Percentiles rank a stretch among this genome's conserved stretches.
These are phyloP conservation scores for Etheostoma nigrum DNA, from an alignment of 2,797 vertebrate genomes.

Conservation along the genomic window DNA sequence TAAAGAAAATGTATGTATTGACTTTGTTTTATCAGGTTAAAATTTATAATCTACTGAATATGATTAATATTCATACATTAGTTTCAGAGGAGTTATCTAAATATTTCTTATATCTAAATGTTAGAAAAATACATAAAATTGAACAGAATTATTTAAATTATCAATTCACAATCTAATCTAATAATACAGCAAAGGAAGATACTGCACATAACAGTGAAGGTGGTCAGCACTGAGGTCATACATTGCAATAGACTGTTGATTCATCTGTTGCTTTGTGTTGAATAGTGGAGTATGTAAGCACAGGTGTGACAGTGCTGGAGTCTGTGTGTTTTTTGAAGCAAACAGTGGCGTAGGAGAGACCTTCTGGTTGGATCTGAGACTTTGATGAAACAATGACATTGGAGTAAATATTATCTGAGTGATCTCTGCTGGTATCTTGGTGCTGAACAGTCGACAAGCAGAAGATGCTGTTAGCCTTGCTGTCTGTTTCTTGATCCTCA, in stretches of 20 bases:
- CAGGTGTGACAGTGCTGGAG: background rate
- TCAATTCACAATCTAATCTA: background rate
- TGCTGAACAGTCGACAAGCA: background rate
- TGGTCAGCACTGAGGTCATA: background rate
- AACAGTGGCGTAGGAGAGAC: constrained; percentile 49
- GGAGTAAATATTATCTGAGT: constrained; percentile 5
- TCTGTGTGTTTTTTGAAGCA: constrained; percentile 19
- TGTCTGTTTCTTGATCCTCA: background rate
- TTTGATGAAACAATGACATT: background rate
- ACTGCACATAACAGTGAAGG: background rate
- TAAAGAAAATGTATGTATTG: background rate
- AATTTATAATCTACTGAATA: background rate
- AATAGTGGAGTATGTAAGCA: constrained; percentile 22
- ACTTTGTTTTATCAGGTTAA: background rate
- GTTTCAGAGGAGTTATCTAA: background rate
- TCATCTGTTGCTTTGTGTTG: background rate
- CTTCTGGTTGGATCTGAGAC: constrained; percentile 9
- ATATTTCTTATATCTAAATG: background rate
- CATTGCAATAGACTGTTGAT: background rate
- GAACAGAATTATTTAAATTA: background rate
- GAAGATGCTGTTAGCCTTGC: background rate
- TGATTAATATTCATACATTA: background rate
- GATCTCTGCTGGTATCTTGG: background rate
- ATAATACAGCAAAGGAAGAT: background rate
- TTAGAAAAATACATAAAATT: background rate